A percentile compares a stretch with the other conserved stretches of the same genome.
Conservation (phyloP, 2,888 invertebrate genomes). For the Machimus atricapillus region DNA sequence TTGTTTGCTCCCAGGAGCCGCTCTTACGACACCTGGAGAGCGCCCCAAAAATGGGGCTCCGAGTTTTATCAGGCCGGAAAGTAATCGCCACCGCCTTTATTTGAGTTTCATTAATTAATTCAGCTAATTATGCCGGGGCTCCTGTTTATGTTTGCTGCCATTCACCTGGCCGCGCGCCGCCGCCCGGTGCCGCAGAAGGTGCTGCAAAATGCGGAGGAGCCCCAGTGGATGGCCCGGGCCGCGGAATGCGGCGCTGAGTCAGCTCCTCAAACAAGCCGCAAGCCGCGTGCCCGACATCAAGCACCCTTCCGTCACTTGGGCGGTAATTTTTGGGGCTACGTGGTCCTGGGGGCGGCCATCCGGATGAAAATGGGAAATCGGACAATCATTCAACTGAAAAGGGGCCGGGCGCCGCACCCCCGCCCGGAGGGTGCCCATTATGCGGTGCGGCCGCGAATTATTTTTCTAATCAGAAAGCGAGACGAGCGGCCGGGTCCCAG, state of each 20-base stretch:
- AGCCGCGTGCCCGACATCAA: background rate
- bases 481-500: slow-evolving; percentile 20
- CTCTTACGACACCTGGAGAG: background rate
- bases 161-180: background rate
- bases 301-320: slow-evolving; percentile 1
- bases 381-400: slow-evolving; percentile 19
- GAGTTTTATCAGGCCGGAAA: background rate
- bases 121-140: slow-evolving; percentile 27
- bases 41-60: background rate
- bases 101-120: slow-evolving; percentile 37
- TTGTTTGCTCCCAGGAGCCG: background rate
- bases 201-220: background rate
- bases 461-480: slow-evolving; percentile 38
- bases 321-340: background rate
- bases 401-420: background rate
- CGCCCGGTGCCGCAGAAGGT: background rate
- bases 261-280: background rate
- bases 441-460: slow-evolving; percentile 24
- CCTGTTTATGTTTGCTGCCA: slow-evolving; percentile 34
- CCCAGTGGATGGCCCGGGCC: background rate
- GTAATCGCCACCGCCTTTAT: slow-evolving; percentile 33
- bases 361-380: background rate
- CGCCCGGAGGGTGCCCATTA: background rate
- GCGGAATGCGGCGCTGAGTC: background rate
- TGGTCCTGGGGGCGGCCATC: background rate